phyloP scores from a whole-genome alignment of 2,888 invertebrate genomes.

The Meteorus colon region DNA sequence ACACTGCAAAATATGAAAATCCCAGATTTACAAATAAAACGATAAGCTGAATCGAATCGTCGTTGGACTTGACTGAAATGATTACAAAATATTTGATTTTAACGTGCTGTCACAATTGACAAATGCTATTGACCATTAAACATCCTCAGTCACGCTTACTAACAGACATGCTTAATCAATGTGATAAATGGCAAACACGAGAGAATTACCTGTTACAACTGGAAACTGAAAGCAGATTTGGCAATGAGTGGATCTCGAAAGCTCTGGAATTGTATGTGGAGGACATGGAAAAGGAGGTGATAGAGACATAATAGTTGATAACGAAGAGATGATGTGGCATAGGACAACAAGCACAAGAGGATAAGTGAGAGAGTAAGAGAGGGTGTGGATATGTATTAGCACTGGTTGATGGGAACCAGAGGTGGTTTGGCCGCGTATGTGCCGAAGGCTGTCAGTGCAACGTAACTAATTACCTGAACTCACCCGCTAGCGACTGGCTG shows the following conservation, averaged over 20 bases:
- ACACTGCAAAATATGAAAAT: conserved; percentile 45
- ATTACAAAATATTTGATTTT: background rate
- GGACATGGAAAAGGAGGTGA: background rate
- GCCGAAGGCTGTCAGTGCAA: conserved; percentile 66
- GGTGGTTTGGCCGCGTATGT: conserved; percentile 43
- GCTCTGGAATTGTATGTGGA: background rate
- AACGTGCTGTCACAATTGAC: background rate
- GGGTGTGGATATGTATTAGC: conserved; percentile 43
- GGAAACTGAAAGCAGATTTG: conserved; percentile 27
- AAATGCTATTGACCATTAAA: background rate
- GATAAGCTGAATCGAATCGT: conserved; percentile 25
- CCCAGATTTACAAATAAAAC: conserved; percentile 59
- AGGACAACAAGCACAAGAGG: background rate
- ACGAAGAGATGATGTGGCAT: background rate
- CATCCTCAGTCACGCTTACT: conserved; percentile 7
- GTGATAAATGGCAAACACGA: conserved; percentile 28
- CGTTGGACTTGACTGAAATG: background rate
- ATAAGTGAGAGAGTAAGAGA: conserved; percentile 47
- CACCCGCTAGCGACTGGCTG: conserved; percentile 62
- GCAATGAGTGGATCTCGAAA: background rate
- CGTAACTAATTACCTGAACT: conserved; percentile 71
- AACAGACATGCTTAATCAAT: background rate
- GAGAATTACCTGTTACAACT: conserved; percentile 24
- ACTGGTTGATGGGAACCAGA: conserved; percentile 47
- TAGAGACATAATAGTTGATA: background rate